Percentiles rank a stretch among this genome's conserved stretches.
phyloP scores from a whole-genome alignment of 1,140 invertebrate genomes.

The Brachionus angularis region DNA sequence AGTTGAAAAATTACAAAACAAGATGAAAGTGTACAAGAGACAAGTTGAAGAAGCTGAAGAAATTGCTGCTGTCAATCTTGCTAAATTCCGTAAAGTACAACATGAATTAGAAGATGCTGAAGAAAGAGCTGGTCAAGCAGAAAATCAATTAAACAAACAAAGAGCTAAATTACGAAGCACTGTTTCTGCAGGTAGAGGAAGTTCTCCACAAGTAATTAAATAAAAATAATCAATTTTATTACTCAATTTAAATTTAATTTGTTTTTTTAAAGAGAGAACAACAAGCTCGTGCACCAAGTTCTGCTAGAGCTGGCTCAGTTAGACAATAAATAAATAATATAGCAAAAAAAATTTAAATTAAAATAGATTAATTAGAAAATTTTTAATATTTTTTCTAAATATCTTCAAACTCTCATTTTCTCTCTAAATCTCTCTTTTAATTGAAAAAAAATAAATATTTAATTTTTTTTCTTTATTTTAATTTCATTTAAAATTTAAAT shows the following conservation, averaged over 20 bases:
- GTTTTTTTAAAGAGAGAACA: constrained; percentile 21
- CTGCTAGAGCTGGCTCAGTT: constrained; percentile 39
- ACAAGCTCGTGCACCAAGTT: constrained; percentile 13
- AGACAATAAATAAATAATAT: constrained; percentile 27
- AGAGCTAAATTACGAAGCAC: constrained; percentile 88
- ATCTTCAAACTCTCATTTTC: too few species aligned
- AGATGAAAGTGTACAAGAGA: constrained; percentile 99
- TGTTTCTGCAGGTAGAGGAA: constrained; percentile 14
- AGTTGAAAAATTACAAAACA: constrained; percentile 96
- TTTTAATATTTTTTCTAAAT: too few species aligned
- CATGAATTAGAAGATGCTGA: constrained; percentile 75
- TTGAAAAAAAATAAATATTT: too few species aligned
- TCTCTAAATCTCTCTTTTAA: too few species aligned
- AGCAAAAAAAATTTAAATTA: too few species aligned
- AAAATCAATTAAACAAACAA: constrained; percentile 94
- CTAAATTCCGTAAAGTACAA: constrained; percentile 93
- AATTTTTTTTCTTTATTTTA: too few species aligned
- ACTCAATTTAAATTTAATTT: too few species aligned
- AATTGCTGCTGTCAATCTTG: constrained; percentile 93
- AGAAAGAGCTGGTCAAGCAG: constrained; percentile 92
- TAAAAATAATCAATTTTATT: neutral
- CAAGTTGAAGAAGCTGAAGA: constrained; percentile 99
- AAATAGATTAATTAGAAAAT: too few species aligned
- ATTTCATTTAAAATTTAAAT: too few species aligned
- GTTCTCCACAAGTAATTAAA: neutral